Base-by-base conservation (phyloP, 23 tunicate species). In the Styela clava region DNA sequence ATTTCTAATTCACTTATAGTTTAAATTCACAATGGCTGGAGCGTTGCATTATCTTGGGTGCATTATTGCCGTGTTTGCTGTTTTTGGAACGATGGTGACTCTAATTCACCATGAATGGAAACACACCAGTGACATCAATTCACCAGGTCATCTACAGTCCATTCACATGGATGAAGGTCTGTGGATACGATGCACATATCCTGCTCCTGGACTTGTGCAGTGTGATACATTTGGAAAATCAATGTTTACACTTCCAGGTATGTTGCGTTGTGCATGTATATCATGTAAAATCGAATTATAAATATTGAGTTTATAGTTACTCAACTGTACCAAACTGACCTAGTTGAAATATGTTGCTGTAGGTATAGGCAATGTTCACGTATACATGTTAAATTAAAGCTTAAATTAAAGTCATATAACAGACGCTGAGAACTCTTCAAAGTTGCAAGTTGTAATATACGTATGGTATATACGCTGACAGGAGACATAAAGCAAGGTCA, bases 141-240 rank as follows among this genome's bases (percentile, higher is more conserved):
- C 89, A 5, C 84, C 79, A 62, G 76, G 25, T 52, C 31, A 34
- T 23, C 56, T 65, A 16, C 56, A 33, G 19, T 88, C 82, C n/a
- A 63, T 93, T 16, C 81, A 88, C 29, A 63, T 84, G 18, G 79
- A 79, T 36, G 88, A 93, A 81, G 98, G 98, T 1, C 37, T 93
- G 20, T 93, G 98, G 98, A 84, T 93, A 7, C 79, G 98, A 9
- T 93, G 98, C 62, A 78, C 83, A 19, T 79, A 84, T 51, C 89
- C 93, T 34, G 34, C 31, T 3, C 98, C 89, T 5, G 98, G 93
- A 29, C 72, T 34, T 71, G 74, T 84, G 25, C 88, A 77, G 35
- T 93, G 98, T 35, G 98, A 93, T 67, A 63, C 74, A 61, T 93
- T 77, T 37, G 94, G 82, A 35, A 62, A 63, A 3, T 83, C 87